Percentiles rank a stretch among this genome's conserved stretches.
Conservation (phyloP, 2,888 invertebrate species). For the Pristionchus maxplancki region DNA sequence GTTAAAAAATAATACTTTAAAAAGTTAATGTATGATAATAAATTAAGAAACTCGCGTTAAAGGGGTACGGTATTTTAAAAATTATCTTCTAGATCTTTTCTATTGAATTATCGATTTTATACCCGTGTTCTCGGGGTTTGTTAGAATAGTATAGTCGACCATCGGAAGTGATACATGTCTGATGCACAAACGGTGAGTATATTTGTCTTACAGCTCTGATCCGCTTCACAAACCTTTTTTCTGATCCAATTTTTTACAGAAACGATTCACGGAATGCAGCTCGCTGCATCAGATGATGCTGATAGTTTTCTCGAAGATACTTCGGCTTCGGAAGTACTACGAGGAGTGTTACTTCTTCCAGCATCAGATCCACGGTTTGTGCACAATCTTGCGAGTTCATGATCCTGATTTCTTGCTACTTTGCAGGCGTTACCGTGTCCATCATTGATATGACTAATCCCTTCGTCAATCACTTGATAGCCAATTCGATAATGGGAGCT, state of each 20-base stretch:
- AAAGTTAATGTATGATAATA: neutral
- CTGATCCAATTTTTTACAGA: neutral
- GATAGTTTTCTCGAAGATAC: conserved; percentile 30
- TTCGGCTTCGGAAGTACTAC: neutral
- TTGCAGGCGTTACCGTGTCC: neutral
- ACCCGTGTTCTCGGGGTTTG: neutral
- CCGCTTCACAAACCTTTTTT: neutral
- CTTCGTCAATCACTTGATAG: neutral
- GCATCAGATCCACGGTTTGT: neutral
- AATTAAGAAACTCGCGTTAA: neutral
- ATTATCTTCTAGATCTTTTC: neutral
- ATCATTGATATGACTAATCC: neutral
- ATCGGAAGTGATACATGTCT: neutral
- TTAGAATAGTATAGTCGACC: neutral
- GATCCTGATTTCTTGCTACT: no score
- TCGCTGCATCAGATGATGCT: conserved; percentile 12
- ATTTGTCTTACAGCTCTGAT: neutral
- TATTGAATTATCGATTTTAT: neutral
- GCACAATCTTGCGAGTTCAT: no score
- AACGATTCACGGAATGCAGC: conserved; percentile 19
- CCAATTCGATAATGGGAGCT: conserved; percentile 11
- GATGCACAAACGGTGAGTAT: neutral
- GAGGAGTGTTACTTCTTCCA: neutral
- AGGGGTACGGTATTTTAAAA: neutral
- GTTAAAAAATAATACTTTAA: no score